Evolutionary conservation across 2,113 vertebrate genomes (phyloP).

Genomic region (Meles meles): DNA sequence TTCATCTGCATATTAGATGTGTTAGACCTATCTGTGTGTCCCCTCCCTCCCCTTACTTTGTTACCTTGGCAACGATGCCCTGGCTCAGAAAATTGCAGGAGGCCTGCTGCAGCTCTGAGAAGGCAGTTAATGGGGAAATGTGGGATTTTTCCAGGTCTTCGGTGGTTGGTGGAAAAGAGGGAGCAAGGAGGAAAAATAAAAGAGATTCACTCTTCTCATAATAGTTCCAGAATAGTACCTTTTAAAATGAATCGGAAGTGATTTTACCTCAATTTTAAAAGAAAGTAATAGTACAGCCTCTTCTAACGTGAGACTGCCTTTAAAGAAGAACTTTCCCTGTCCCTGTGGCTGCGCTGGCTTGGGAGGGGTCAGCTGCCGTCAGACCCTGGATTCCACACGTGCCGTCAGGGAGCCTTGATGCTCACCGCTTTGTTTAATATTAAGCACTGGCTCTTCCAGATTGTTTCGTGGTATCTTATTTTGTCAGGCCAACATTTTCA

Average conservation of each 20-base stretch:
- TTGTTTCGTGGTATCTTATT: neutral
- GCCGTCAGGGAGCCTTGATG: neutral
- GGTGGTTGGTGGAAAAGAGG: constrained; percentile 41
- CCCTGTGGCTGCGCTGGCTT: neutral
- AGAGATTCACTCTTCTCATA: constrained; percentile 21
- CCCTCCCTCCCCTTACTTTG: constrained; percentile 21
- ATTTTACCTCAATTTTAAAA: constrained; percentile 12
- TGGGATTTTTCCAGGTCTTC: constrained; percentile 60
- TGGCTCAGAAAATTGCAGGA: constrained; percentile 58
- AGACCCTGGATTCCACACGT: neutral
- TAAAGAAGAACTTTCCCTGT: neutral
- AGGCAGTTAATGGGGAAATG: constrained; percentile 37
- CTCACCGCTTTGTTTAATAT: neutral
- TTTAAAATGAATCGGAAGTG: neutral
- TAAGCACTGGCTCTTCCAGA: neutral
- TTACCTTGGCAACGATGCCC: constrained; percentile 78
- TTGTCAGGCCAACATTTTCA: constrained; percentile 29
- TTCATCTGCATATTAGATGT: constrained; percentile 79
- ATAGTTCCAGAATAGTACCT: neutral
- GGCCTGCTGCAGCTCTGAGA: constrained; percentile 59
- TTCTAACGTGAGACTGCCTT: neutral
- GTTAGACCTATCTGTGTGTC: constrained; percentile 54
- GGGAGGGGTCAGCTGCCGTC: neutral
- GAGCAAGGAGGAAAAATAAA: neutral
- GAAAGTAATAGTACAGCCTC: neutral